Conservation (phyloP, 2,888 invertebrate genomes). For the Ophonus ardosiacus region DNA sequence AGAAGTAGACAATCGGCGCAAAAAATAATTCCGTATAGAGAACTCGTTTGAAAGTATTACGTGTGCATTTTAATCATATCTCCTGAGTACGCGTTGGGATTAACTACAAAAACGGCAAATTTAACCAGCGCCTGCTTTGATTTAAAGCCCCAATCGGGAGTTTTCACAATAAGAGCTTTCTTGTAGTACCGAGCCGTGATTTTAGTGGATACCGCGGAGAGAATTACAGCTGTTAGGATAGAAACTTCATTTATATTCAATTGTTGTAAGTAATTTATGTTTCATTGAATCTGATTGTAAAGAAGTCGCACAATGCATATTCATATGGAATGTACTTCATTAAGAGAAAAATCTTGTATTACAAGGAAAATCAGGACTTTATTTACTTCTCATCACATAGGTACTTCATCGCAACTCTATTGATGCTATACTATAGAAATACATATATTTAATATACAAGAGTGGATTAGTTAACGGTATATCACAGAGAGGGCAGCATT, state of each 20-base stretch:
- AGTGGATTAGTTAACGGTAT: too few species aligned
- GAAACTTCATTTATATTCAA: conserved; percentile 38
- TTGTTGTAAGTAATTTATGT: conserved; percentile 28
- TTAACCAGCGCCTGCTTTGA: conserved; percentile 25
- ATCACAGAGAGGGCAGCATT: too few species aligned
- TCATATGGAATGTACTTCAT: neutral
- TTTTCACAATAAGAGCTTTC: conserved; percentile 44
- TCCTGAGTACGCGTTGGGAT: neutral
- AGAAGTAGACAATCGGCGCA: neutral
- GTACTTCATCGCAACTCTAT: neutral
- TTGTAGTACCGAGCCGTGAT: neutral
- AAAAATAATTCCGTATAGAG: conserved; percentile 28
- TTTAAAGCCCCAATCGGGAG: conserved; percentile 4
- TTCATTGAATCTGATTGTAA: conserved; percentile 39
- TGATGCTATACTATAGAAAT: neutral
- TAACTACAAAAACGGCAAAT: conserved; percentile 49
- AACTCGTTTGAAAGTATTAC: conserved; percentile 54
- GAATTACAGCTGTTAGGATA: neutral
- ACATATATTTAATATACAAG: too few species aligned
- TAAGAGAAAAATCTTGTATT: neutral
- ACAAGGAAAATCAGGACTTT: neutral
- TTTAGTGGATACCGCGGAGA: conserved; percentile 13
- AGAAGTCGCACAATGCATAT: conserved; percentile 17
- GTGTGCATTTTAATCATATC: conserved; percentile 51
- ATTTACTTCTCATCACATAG: neutral